Percentiles rank a stretch among this genome's conserved stretches.
Evolutionary conservation across 2,113 vertebrate genomes (phyloP).

Genomic region (Mirounga angustirostris): DNA sequence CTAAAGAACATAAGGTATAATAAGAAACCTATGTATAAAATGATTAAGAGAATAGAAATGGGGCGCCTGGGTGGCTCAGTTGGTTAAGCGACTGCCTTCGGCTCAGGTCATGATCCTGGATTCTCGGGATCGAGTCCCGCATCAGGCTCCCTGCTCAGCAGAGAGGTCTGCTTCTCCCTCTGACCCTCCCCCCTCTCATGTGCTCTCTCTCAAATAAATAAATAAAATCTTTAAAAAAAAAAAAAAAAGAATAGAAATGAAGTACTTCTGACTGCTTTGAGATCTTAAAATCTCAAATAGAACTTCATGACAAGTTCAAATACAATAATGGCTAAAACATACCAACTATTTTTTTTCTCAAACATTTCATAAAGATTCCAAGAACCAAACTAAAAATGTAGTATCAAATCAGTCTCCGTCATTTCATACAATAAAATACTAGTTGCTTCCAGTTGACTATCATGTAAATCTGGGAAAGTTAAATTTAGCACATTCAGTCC

Average conservation of each 20-base stretch:
- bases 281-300: conserved; percentile 1
- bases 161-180: no score
- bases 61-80: no score
- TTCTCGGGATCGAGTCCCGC: no score
- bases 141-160: no score
- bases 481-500: neutral
- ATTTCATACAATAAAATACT: conserved; percentile 25
- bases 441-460: conserved; percentile 33
- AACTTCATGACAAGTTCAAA: conserved; percentile 26
- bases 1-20: neutral
- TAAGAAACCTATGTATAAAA: neutral
- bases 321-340: conserved; percentile 21
- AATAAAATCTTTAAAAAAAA: no score
- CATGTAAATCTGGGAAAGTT: neutral
- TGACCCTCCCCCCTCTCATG: no score
- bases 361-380: conserved; percentile 20
- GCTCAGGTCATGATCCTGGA: no score
- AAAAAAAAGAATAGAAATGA: neutral
- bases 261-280: conserved; percentile 10
- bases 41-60: neutral
- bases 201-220: no score
- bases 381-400: conserved; percentile 47
- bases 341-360: neutral
- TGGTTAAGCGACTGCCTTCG: no score
- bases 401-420: neutral